Conservation (phyloP, 2,888 invertebrate species). For the Leptodirus hochenwartii region DNA sequence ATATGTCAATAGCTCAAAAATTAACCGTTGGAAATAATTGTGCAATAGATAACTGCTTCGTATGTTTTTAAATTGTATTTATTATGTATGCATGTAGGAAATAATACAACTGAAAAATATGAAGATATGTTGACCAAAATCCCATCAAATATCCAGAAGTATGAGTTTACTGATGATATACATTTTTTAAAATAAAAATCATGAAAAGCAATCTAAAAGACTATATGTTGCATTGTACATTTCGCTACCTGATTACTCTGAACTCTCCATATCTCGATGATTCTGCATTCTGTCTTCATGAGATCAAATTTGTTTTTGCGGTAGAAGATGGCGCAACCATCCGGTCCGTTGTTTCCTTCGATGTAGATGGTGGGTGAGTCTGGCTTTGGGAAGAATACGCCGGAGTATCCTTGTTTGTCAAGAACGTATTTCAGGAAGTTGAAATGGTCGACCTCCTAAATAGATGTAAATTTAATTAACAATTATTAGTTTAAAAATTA, state of each 20-base stretch:
- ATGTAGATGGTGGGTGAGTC: conserved; percentile 60
- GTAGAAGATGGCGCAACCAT: conserved; percentile 63
- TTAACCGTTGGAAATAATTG: too few species aligned
- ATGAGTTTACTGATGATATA: too few species aligned
- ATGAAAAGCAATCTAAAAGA: background rate
- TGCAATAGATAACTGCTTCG: too few species aligned
- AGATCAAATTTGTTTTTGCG: conserved; percentile 41
- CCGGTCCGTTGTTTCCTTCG: conserved; percentile 53
- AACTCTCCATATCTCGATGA: conserved; percentile 53
- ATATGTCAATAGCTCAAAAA: too few species aligned
- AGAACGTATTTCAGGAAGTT: conserved; percentile 44
- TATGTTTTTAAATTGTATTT: too few species aligned
- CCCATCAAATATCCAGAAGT: too few species aligned
- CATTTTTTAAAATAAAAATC: too few species aligned
- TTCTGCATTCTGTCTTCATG: conserved; percentile 34
- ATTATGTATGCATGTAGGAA: too few species aligned
- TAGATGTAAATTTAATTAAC: conserved; percentile 7
- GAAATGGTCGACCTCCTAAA: conserved; percentile 57
- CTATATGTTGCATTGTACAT: background rate
- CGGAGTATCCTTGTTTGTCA: conserved; percentile 43
- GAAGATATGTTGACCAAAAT: background rate
- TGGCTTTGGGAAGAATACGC: conserved; percentile 56
- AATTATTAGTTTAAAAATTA: too few species aligned
- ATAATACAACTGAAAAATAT: too few species aligned
- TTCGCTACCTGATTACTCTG: conserved; percentile 48